Conservation (phyloP, 2,797 vertebrate species). For the Apogon hyalosoma region DNA sequence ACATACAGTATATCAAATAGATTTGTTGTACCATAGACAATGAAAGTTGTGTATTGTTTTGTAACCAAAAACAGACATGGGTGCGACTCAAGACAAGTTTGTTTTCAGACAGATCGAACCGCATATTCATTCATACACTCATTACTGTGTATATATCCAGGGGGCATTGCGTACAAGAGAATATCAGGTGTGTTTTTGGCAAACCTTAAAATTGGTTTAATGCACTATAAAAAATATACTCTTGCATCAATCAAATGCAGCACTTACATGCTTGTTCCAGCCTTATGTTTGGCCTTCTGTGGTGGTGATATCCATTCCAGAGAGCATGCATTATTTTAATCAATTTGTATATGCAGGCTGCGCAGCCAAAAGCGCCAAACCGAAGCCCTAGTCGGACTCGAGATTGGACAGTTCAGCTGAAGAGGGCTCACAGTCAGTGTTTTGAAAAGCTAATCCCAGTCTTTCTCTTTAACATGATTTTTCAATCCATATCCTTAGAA, state of each 20-base stretch:
- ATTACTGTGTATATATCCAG: conserved; percentile 77
- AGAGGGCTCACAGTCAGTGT: conserved; percentile 72
- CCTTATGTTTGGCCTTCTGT: conserved; percentile 78
- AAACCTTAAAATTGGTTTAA: conserved; percentile 80
- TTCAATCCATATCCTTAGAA: conserved; percentile 54
- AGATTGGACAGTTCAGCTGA: conserved; percentile 69
- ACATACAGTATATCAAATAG: conserved; percentile 78
- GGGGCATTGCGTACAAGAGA: conserved; percentile 75
- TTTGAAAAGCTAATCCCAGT: conserved; percentile 65
- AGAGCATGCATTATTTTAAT: conserved; percentile 81
- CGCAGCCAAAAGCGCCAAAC: conserved; percentile 82
- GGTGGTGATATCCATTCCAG: conserved; percentile 76
- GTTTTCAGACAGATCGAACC: conserved; percentile 81
- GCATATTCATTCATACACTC: conserved; percentile 78
- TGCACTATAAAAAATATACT: conserved; percentile 82
- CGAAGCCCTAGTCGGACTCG: conserved; percentile 68
- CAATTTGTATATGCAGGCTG: conserved; percentile 84
- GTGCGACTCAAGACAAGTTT: conserved; percentile 85
- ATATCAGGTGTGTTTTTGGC: conserved; percentile 80
- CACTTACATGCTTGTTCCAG: conserved; percentile 83
- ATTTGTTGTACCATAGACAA: conserved; percentile 83
- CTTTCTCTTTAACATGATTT: conserved; percentile 63
- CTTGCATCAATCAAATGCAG: conserved; percentile 84
- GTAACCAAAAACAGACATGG: conserved; percentile 86
- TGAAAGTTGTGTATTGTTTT: conserved; percentile 84